A percentile compares a stretch with the other conserved stretches of the same genome.
phyloP scores from a whole-genome alignment of 2,888 invertebrate genomes.

The Plutella xylostella region DNA sequence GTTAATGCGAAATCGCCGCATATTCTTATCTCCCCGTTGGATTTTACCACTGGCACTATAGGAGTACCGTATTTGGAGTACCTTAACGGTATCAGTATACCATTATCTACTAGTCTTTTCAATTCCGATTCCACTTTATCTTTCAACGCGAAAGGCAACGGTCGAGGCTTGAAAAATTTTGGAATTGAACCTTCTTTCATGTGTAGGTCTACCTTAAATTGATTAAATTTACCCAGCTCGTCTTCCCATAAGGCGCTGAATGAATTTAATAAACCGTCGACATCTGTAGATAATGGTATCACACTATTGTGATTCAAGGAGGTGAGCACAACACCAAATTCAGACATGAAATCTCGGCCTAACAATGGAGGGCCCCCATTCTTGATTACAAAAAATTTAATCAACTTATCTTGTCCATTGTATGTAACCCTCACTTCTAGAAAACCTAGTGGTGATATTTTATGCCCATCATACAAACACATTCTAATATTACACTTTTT shows the following conservation, averaged over 20 bases:
- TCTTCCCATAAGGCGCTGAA: not conserved
- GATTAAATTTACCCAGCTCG: not conserved
- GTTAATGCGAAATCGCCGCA: not conserved
- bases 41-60: constrained; percentile 17
- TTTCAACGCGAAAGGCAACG: not conserved
- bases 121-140: not conserved
- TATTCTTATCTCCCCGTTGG: not conserved
- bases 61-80: not conserved
- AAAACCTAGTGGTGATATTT: not conserved
- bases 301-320: not conserved
- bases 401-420: not conserved
- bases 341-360: not conserved
- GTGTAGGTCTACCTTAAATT: not conserved
- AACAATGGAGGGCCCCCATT: not conserved
- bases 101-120: not conserved
- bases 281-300: not conserved
- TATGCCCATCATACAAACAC: not conserved
- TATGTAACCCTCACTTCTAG: not conserved
- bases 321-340: not conserved
- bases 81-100: not conserved
- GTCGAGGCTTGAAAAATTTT: not conserved
- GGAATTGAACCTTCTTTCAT: not conserved
- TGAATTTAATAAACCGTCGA: not conserved
- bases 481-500: not conserved
- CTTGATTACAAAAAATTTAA: not conserved